Conservation (phyloP, 2,113 vertebrate genomes). For the Antechinus flavipes region DNA sequence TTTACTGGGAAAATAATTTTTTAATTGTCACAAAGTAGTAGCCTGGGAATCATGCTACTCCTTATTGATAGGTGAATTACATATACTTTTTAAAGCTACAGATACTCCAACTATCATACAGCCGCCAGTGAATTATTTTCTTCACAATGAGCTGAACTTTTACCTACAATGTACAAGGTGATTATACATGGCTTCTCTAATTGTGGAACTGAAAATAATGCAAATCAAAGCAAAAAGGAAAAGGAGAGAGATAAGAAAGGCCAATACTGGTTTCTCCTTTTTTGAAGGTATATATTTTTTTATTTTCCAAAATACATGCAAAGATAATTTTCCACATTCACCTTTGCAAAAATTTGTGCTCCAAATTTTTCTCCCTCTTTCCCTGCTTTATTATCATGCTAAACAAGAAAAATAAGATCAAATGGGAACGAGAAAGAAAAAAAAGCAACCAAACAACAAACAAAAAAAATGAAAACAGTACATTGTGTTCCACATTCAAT, state of each 20-base stretch:
- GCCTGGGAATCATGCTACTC: neutral
- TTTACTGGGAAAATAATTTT: neutral
- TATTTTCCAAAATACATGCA: no score
- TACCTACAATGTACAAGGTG: neutral
- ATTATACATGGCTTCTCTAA: neutral
- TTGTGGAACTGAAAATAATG: neutral
- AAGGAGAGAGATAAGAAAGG: neutral
- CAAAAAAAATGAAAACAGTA: no score
- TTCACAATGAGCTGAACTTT: neutral
- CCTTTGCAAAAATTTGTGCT: no score
- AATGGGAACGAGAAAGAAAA: no score
- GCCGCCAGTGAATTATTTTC: neutral
- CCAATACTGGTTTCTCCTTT: neutral
- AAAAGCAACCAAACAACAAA: no score
- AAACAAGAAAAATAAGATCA: no score
- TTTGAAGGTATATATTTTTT: no score
- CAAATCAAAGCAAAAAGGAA: neutral
- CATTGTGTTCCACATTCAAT: no score
- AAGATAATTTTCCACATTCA: no score
- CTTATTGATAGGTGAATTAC: neutral
- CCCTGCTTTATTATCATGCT: no score
- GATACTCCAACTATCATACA: neutral
- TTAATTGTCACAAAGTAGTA: neutral
- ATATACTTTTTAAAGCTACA: neutral
- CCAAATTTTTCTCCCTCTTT: no score